These are phyloP conservation scores for Rallus limicola DNA, from an alignment of 2,113 vertebrate species.

Conservation along the genomic window DNA sequence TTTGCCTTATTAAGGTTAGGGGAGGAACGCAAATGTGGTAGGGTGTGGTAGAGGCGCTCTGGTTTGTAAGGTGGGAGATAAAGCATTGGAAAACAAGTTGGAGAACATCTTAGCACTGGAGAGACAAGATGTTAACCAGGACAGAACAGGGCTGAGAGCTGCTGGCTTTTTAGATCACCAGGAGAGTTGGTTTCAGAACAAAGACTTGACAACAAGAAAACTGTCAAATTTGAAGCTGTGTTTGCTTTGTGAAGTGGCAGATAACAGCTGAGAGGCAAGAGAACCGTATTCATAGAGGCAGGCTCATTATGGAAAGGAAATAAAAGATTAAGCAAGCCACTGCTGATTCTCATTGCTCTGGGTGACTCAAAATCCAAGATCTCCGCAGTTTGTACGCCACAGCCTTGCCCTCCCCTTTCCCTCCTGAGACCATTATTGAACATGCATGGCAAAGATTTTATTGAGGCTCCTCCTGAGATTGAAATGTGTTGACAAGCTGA, in stretches of 20 bases:
- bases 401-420: not conserved
- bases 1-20: not conserved
- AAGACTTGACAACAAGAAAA: constrained; percentile 21
- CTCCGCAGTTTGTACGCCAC: not conserved
- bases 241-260: constrained; percentile 67
- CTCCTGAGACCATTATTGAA: constrained; percentile 7
- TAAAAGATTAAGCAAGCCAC: constrained; percentile 60
- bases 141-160: constrained; percentile 12
- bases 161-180: constrained; percentile 15
- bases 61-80: not conserved
- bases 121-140: not conserved
- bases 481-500: constrained; percentile 49
- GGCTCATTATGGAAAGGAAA: constrained; percentile 70
- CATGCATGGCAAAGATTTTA: constrained; percentile 18
- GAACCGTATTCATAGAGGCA: constrained; percentile 47
- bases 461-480: constrained; percentile 13
- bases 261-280: constrained; percentile 59
- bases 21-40: not conserved
- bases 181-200: constrained; percentile 48
- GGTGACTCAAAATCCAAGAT: constrained; percentile 50
- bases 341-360: constrained; percentile 54
- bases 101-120: not conserved
- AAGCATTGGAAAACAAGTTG: not conserved
- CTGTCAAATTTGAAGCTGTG: constrained; percentile 43
- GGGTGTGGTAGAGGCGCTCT: not conserved